Percentiles rank a stretch among this genome's conserved stretches.
These are phyloP conservation scores for Pipistrellus pygmaeus DNA, from an alignment of 2,797 vertebrate genomes.

Conservation along the genomic window DNA sequence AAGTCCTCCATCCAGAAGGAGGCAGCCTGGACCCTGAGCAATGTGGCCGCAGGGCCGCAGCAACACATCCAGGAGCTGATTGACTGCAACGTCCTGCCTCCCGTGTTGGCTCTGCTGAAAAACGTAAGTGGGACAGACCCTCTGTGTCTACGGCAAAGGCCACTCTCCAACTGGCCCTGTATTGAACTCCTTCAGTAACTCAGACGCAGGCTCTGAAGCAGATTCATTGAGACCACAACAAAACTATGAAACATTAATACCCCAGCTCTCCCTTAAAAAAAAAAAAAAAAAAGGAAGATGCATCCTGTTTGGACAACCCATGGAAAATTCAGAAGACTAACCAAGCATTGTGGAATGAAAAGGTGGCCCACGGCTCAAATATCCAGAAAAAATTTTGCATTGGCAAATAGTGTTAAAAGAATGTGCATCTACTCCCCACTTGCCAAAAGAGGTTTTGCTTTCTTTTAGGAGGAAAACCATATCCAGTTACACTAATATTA, in stretches of 20 bases:
- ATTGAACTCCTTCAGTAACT: not conserved
- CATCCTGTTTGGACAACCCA: not conserved
- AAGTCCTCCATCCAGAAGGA: conserved; percentile 93
- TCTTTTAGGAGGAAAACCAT: not conserved
- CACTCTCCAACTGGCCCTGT: not conserved
- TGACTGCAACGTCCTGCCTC: conserved; percentile 89
- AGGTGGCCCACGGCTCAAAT: not conserved
- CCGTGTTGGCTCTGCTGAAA: conserved; percentile 90
- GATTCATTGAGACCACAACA: not conserved
- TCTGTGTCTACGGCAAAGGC: fast-evolving
- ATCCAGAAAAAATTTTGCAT: not conserved
- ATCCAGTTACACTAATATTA: not conserved
- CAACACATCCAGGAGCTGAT: conserved; percentile 95
- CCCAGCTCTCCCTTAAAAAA: not conserved
- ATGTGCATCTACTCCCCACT: not conserved
- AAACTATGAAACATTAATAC: not conserved
- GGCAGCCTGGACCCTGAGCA: conserved; percentile 93
- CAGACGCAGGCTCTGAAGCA: not conserved
- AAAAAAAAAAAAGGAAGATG: not conserved
- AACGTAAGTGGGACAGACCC: conserved; percentile 86
- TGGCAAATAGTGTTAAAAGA: not conserved
- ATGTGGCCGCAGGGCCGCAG: conserved; percentile 93
- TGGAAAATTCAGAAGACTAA: not conserved
- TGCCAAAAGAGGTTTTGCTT: not conserved
- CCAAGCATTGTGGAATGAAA: not conserved